Evolutionary conservation across 2,797 vertebrate species (phyloP), one percentile per base, ranked within the genome.

Genomic region (Kryptolebias ocellatus): DNA sequence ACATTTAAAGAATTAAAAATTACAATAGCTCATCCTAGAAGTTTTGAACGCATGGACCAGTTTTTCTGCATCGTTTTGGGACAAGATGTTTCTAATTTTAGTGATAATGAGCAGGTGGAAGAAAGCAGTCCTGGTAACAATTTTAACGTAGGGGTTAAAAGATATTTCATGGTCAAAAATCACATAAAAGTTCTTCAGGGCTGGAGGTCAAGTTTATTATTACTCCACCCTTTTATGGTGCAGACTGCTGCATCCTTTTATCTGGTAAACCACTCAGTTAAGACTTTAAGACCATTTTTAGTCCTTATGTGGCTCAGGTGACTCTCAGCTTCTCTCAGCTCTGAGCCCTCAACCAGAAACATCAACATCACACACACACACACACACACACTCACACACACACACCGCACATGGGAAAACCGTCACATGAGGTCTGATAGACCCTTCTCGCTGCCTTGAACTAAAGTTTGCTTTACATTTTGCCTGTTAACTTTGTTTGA

Each of bases 321-420:
- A 58, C 67, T 24, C 2, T 24, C 53, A 17, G 45, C 34, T 15
- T 29, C 4, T 1, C 37, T 57, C 10, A 28, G 56, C 10, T 53
- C 29, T 54, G 52, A 28, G 5, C 42, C 72, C 68, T 47, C 49
- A 47, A 7, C 61, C 20, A 29, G 31, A 55, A 39, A 7, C 45
- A 28, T 60, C 16, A 61, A 29, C 29, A 64, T 49, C 5, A 9
- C 4, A 50, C 42, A 53, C 20, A 44, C 37, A 29, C 16, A 5
- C 15, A 45, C 51, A 60, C 56, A 24, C 20, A 24, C 5, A 8
- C 4, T 50, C 42, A 53, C 20, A 44, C 37, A 29, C 16, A 5
- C 15, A 45, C 51, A 60, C 56, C 64, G 78, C 66, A 73, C 74
- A 76, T 86, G 80, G 81, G 79, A 85, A 83, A 76, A 34, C 27